These are phyloP conservation scores for Aphelenchoides fujianensis DNA, from an alignment of 1,140 invertebrate genomes.

Conservation along the genomic window DNA sequence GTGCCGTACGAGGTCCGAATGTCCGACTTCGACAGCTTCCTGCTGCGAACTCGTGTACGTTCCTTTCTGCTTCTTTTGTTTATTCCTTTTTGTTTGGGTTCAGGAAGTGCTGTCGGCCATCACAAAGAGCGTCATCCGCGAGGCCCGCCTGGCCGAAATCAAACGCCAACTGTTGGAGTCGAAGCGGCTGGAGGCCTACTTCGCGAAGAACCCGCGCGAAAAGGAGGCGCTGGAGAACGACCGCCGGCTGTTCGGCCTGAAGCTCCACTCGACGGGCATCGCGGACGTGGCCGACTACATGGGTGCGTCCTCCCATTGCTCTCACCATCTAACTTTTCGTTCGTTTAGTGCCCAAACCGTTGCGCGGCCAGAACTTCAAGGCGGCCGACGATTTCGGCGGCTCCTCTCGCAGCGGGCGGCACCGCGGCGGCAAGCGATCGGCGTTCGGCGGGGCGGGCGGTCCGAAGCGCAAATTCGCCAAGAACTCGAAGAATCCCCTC, in stretches of 20 bases:
- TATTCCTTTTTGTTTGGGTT: too few relatives aligned
- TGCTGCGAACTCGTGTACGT: slow-evolving; percentile 74
- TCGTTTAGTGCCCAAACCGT: slow-evolving; percentile 51
- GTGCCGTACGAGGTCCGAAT: slow-evolving; percentile 88
- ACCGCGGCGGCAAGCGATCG: background rate
- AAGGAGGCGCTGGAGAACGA: slow-evolving; percentile 83
- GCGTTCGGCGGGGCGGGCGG: background rate
- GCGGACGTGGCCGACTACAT: slow-evolving; percentile 91
- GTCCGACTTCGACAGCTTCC: slow-evolving; percentile 89
- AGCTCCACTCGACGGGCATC: slow-evolving; percentile 75
- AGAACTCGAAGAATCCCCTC: slow-evolving; percentile 13
- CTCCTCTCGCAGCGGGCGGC: background rate
- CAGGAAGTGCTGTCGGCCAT: slow-evolving; percentile 86
- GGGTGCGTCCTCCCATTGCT: too few relatives aligned
- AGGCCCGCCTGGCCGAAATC: slow-evolving; percentile 91
- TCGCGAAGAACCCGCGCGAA: slow-evolving; percentile 89
- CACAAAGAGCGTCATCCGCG: slow-evolving; percentile 82
- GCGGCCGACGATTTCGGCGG: background rate
- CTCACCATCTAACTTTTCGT: too few relatives aligned
- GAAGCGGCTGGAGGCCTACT: slow-evolving; percentile 87
- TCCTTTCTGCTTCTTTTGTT: background rate
- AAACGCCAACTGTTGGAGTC: slow-evolving; percentile 87
- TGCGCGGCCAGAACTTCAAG: slow-evolving; percentile 50
- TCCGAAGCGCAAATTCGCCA: background rate
- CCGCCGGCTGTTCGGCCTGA: slow-evolving; percentile 79